Percentiles rank a stretch among this genome's conserved stretches.
Evolutionary conservation across 2,797 vertebrate genomes (phyloP).

Genomic region (Danio kyathit): DNA sequence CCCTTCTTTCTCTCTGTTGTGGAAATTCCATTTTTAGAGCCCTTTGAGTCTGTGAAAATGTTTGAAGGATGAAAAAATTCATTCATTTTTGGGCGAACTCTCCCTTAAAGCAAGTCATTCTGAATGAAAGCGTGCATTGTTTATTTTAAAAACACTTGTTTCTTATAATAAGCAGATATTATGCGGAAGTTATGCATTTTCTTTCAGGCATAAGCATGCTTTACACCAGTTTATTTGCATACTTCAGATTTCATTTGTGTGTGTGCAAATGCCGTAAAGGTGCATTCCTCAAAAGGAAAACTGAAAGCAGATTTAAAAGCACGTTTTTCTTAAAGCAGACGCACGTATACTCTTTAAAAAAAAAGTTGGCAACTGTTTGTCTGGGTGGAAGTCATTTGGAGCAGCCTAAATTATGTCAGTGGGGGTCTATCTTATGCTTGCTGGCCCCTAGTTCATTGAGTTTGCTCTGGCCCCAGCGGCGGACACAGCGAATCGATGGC

Average conservation of each 20-base stretch:
- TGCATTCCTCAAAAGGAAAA: background rate
- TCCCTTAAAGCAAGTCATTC: background rate
- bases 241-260: background rate
- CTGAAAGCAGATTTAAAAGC: constrained; percentile 12
- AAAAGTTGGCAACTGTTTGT: constrained; percentile 6
- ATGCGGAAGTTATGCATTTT: background rate
- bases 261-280: background rate
- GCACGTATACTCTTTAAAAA: background rate
- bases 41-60: too few relatives aligned
- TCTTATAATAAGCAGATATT: background rate
- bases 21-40: too few relatives aligned
- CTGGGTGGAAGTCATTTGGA: background rate
- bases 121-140: background rate
- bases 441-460: constrained; percentile 38
- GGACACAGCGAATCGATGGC: background rate
- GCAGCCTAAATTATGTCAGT: background rate
- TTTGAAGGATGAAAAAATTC: too few relatives aligned
- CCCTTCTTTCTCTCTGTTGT: background rate
- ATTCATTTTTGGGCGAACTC: background rate
- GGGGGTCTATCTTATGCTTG: background rate
- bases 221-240: background rate
- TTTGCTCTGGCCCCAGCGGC: constrained; percentile 17
- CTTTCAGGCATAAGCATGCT: too few relatives aligned
- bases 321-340: background rate
- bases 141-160: background rate